phyloP scores from a whole-genome alignment of 1,140 invertebrate species.

The Monochamus saltuarius region DNA sequence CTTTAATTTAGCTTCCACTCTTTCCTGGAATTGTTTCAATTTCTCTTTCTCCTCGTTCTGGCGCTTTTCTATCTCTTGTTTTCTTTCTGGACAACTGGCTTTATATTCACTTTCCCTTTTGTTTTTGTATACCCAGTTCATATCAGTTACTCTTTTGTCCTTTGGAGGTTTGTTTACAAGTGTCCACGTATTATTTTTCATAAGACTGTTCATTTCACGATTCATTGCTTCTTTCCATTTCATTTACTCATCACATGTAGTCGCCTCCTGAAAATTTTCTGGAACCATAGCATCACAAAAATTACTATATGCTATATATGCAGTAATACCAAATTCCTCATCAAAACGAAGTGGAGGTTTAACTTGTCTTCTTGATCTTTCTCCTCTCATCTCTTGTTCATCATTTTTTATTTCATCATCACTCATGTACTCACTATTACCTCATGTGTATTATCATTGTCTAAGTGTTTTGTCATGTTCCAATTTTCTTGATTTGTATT shows the following conservation, averaged over 20 bases:
- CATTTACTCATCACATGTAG: neutral
- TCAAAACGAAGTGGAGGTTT: conserved; percentile 6
- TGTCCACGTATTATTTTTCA: conserved; percentile 3
- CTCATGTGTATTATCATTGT: neutral
- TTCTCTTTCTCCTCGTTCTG: conserved; percentile 57
- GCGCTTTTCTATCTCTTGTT: conserved; percentile 56
- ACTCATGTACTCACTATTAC: too few relatives aligned
- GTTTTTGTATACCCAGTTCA: too few relatives aligned
- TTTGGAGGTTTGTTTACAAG: conserved; percentile 2
- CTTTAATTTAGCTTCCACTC: conserved; percentile 56
- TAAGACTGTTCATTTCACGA: neutral
- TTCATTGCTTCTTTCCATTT: conserved; percentile 3
- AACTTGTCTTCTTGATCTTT: conserved; percentile 9
- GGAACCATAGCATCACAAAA: neutral
- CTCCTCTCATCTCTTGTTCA: neutral
- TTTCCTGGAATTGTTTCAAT: conserved; percentile 55
- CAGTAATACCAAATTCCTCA: conserved; percentile 8
- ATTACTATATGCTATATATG: neutral
- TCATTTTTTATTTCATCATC: conserved; percentile 1
- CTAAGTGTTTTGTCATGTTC: neutral
- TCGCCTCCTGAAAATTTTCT: neutral
- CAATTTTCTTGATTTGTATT: neutral
- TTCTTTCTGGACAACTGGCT: conserved; percentile 50
- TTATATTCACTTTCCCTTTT: too few relatives aligned
- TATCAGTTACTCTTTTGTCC: too few relatives aligned